Conservation (phyloP, 2,888 invertebrate genomes). For the Podotricha telesiphe region DNA sequence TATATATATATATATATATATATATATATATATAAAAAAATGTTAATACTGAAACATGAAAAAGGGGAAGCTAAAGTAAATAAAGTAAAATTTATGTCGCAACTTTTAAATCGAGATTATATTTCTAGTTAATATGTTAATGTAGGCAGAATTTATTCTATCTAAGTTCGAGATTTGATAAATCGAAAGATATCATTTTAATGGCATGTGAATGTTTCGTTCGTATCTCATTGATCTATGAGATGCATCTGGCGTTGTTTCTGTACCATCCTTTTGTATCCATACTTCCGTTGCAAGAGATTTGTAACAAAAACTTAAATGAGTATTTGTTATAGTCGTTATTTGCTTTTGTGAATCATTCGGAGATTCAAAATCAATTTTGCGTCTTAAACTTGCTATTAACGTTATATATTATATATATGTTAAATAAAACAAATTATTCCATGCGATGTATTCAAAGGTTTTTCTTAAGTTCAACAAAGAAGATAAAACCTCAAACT, state of each 20-base stretch:
- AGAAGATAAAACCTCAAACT: too few species aligned
- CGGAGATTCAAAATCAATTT: neutral
- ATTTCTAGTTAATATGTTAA: too few species aligned
- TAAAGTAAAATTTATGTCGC: neutral
- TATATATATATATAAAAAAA: too few species aligned
- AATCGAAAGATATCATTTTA: neutral
- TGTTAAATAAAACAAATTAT: too few species aligned
- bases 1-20: too few species aligned
- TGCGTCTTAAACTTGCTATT: too few species aligned
- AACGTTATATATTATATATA: too few species aligned
- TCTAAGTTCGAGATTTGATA: neutral
- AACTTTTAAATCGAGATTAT: neutral
- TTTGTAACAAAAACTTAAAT: slow-evolving; percentile 1
- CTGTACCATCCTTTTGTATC: slow-evolving; percentile 7
- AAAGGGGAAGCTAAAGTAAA: too few species aligned
- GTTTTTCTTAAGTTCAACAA: too few species aligned
- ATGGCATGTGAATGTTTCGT: slow-evolving; percentile 12
- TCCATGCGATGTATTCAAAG: too few species aligned
- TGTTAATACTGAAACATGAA: too few species aligned
- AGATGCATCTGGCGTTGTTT: slow-evolving; percentile 24
- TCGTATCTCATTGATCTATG: slow-evolving; percentile 22
- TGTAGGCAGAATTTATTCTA: neutral
- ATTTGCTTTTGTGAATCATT: neutral
- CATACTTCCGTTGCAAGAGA: neutral
- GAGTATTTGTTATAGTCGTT: neutral